Conservation (phyloP, 2,888 invertebrate species). For the Yponomeuta sedellus region DNA sequence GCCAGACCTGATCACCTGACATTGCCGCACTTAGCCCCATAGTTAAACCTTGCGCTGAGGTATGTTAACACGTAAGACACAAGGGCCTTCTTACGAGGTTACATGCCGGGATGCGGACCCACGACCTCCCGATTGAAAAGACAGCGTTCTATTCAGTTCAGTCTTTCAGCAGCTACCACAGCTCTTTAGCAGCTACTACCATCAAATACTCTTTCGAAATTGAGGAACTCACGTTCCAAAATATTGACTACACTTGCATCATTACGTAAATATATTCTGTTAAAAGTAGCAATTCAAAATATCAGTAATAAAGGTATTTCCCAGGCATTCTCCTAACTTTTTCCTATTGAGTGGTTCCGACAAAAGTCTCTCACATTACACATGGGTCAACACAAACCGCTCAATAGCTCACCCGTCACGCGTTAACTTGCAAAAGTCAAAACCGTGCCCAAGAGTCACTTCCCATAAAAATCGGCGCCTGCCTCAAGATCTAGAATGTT, state of each 20-base stretch:
- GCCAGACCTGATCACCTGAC: too few relatives aligned
- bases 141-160: too few relatives aligned
- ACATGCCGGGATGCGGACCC: too few relatives aligned
- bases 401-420: slow-evolving; percentile 27
- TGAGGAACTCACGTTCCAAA: background rate
- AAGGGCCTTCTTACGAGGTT: too few relatives aligned
- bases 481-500: slow-evolving; percentile 58
- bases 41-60: too few relatives aligned
- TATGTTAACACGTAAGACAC: too few relatives aligned
- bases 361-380: slow-evolving; percentile 26
- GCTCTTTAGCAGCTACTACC: too few relatives aligned
- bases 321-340: background rate
- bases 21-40: too few relatives aligned
- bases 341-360: slow-evolving; percentile 13
- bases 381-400: slow-evolving; percentile 28
- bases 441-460: slow-evolving; percentile 43
- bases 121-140: too few relatives aligned
- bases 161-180: too few relatives aligned
- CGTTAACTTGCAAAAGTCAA: slow-evolving; percentile 35
- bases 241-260: background rate
- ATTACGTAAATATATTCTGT: background rate
- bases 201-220: too few relatives aligned
- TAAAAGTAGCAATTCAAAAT: background rate
- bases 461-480: slow-evolving; percentile 48
- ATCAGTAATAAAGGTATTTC: background rate